phyloP scores from a whole-genome alignment of 2,113 vertebrate species.

The Gorsachius goisagi region DNA sequence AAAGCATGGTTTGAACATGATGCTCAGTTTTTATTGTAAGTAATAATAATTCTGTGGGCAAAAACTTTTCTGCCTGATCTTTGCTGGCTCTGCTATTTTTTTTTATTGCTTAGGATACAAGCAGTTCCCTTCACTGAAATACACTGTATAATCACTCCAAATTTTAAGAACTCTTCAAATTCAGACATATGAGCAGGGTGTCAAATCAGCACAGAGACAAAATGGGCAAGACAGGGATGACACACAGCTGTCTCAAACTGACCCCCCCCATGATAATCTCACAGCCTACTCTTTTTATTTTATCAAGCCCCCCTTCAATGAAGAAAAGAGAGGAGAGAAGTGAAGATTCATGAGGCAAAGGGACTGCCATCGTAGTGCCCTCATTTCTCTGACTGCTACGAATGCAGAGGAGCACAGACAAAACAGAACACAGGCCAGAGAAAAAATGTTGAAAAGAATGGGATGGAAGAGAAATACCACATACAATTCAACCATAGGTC shows the following conservation, averaged over 20 bases:
- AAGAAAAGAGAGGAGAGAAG: background rate
- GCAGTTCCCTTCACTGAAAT: background rate
- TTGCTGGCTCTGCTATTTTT: background rate
- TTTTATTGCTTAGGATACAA: background rate
- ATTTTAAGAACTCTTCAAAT: background rate
- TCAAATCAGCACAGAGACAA: background rate
- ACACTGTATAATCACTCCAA: background rate
- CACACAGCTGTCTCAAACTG: background rate
- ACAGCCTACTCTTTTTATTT: background rate
- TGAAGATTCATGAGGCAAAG: background rate
- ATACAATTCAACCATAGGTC: background rate
- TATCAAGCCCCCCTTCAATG: background rate
- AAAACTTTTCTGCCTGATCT: background rate
- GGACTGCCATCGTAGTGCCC: background rate
- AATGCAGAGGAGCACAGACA: background rate
- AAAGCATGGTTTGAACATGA: background rate
- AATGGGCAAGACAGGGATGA: background rate
- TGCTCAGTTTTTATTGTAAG: background rate
- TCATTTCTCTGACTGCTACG: background rate
- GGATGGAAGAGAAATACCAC: background rate
- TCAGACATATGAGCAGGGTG: background rate
- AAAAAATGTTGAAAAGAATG: background rate
- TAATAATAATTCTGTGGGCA: background rate
- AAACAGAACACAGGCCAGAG: background rate
- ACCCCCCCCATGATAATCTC: background rate